phyloP scores from a whole-genome alignment of 2,888 invertebrate species.

The Mystacides longicornis region DNA sequence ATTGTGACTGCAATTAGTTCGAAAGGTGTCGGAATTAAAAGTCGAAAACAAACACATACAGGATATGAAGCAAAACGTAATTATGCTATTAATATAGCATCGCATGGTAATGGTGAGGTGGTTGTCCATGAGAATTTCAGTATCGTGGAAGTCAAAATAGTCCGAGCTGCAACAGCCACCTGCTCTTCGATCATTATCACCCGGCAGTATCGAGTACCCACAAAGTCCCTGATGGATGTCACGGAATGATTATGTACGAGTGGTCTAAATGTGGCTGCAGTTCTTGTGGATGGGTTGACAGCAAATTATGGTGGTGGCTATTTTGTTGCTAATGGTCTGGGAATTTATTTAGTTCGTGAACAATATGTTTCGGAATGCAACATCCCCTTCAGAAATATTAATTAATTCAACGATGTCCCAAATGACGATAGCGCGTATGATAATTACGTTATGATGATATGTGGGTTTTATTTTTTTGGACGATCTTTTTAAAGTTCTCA shows the following conservation, averaged over 20 bases:
- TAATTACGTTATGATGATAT: no score
- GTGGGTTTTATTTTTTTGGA: no score
- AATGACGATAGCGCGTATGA: no score
- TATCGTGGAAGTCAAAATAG: background rate
- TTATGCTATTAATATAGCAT: background rate
- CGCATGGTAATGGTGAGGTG: no score
- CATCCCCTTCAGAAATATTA: background rate
- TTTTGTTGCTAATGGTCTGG: background rate
- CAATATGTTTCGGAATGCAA: background rate
- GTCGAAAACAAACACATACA: background rate
- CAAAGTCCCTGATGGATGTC: background rate
- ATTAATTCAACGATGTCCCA: no score
- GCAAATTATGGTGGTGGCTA: background rate
- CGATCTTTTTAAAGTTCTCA: no score
- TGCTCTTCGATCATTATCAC: background rate
- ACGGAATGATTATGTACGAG: background rate
- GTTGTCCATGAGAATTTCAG: constrained; percentile 1
- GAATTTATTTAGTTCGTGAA: background rate
- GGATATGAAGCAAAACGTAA: background rate
- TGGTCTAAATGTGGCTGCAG: background rate
- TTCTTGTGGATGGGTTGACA: background rate
- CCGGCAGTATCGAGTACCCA: background rate
- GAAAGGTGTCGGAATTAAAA: constrained; percentile 8
- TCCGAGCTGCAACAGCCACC: background rate
- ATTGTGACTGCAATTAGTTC: constrained; percentile 8